phyloP scores from a whole-genome alignment of 2,888 invertebrate species.

The Platypus cylindrus region DNA sequence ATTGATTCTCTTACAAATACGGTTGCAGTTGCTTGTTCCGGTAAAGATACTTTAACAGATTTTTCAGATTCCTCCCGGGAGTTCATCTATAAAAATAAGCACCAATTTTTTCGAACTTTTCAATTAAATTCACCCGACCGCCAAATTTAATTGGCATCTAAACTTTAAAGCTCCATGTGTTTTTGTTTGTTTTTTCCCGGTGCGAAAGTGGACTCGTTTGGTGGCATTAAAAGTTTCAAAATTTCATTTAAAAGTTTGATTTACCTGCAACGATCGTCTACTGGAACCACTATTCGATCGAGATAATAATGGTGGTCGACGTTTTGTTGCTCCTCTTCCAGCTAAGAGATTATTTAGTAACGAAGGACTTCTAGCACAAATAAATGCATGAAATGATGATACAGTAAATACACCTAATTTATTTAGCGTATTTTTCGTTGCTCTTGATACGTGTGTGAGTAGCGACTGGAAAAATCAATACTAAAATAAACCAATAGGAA shows the following conservation, averaged over 20 bases:
- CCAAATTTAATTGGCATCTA: too few species aligned
- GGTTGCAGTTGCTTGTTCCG: slow-evolving; percentile 70
- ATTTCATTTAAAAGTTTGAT: background rate
- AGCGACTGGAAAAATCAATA: slow-evolving; percentile 83
- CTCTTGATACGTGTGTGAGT: slow-evolving; percentile 86
- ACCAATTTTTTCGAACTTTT: too few species aligned
- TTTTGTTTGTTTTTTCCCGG: too few species aligned
- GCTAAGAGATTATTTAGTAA: slow-evolving; percentile 83
- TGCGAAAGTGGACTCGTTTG: too few species aligned
- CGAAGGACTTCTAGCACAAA: slow-evolving; percentile 90
- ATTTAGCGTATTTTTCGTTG: slow-evolving; percentile 88
- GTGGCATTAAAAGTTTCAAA: too few species aligned
- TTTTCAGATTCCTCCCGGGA: slow-evolving; percentile 80
- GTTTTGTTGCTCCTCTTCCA: slow-evolving; percentile 81
- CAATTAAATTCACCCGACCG: too few species aligned
- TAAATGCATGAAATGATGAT: slow-evolving; percentile 95
- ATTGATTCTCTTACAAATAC: slow-evolving; percentile 83
- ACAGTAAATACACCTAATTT: slow-evolving; percentile 95
- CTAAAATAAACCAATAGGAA: too few species aligned
- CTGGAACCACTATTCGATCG: slow-evolving; percentile 82
- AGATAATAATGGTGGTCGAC: slow-evolving; percentile 79
- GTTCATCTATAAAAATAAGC: slow-evolving; percentile 59
- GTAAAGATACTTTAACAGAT: slow-evolving; percentile 78
- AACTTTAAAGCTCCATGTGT: too few species aligned
- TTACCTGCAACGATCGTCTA: slow-evolving; percentile 72